phyloP scores from a whole-genome alignment of 2,797 vertebrate species.

The Numenius phaeopus region DNA sequence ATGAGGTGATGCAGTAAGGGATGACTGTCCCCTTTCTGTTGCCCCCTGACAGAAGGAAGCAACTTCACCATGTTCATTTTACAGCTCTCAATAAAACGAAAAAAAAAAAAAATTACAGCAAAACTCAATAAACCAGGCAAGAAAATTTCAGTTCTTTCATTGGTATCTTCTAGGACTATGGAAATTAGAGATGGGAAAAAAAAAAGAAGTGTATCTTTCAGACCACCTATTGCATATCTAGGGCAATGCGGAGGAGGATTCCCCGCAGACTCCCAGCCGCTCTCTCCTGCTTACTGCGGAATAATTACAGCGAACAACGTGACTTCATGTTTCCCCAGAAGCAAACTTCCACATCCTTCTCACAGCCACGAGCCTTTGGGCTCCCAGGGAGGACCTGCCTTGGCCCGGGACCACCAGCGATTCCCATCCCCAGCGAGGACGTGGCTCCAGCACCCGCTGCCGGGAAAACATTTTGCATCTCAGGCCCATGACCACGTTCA shows the following conservation, averaged over 20 bases:
- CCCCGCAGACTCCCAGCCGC: not conserved
- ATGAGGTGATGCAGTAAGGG: not conserved
- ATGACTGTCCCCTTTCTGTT: not conserved
- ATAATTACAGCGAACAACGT: not conserved
- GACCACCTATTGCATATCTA: not conserved
- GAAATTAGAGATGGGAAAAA: not conserved
- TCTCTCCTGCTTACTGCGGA: not conserved
- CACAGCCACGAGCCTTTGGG: accelerated
- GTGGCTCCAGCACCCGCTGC: accelerated
- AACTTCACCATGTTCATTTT: accelerated
- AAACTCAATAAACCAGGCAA: not conserved
- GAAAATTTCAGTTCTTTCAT: not conserved
- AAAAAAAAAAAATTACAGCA: not conserved
- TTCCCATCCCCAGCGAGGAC: accelerated
- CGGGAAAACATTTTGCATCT: accelerated
- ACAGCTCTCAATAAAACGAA: not conserved
- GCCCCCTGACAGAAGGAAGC: not conserved
- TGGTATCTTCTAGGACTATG: not conserved
- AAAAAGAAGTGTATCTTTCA: no score
- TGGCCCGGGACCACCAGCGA: accelerated
- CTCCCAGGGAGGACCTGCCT: accelerated
- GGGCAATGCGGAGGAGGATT: not conserved
- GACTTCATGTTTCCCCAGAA: not conserved
- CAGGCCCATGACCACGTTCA: not conserved
- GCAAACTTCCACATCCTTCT: not conserved